Evolutionary conservation across 2,888 invertebrate species (phyloP).

Genomic region (Sarcophaga rosellei): DNA sequence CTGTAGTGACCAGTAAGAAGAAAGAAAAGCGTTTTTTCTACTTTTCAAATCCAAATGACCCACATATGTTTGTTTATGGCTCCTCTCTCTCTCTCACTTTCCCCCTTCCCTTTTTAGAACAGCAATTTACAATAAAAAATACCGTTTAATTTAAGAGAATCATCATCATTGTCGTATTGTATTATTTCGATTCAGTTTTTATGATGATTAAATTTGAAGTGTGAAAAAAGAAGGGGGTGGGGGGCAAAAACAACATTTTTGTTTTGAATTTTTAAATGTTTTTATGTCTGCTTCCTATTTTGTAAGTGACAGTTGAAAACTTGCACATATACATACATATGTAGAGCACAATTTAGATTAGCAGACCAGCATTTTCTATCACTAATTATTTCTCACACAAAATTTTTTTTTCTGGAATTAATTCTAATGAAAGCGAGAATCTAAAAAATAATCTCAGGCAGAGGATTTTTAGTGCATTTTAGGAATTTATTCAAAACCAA

Average conservation of each 20-base stretch:
- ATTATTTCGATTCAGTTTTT: slow-evolving; percentile 44
- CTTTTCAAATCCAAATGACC: slow-evolving; percentile 49
- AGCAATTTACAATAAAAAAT: slow-evolving; percentile 49
- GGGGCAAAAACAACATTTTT: not conserved
- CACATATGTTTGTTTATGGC: slow-evolving; percentile 19
- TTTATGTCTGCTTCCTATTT: not conserved
- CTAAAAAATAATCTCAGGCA: too few relatives aligned
- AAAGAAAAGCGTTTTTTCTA: not conserved
- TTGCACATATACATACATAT: not conserved
- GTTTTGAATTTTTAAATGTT: slow-evolving; percentile 7
- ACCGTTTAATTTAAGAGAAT: slow-evolving; percentile 35
- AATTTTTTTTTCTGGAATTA: too few relatives aligned
- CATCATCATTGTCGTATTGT: slow-evolving; percentile 2
- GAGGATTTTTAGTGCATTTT: too few relatives aligned
- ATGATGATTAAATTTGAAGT: slow-evolving; percentile 60
- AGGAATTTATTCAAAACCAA: too few relatives aligned
- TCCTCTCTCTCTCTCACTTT: too few relatives aligned
- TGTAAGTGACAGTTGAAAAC: not conserved
- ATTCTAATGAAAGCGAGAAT: too few relatives aligned
- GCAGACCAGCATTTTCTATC: not conserved
- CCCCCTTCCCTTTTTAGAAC: not conserved
- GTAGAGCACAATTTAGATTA: not conserved
- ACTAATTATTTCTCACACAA: too few relatives aligned
- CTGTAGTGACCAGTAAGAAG: slow-evolving; percentile 19
- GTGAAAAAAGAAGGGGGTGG: not conserved